Conservation (phyloP, 2,113 vertebrate genomes). For the Urocolius indicus region DNA sequence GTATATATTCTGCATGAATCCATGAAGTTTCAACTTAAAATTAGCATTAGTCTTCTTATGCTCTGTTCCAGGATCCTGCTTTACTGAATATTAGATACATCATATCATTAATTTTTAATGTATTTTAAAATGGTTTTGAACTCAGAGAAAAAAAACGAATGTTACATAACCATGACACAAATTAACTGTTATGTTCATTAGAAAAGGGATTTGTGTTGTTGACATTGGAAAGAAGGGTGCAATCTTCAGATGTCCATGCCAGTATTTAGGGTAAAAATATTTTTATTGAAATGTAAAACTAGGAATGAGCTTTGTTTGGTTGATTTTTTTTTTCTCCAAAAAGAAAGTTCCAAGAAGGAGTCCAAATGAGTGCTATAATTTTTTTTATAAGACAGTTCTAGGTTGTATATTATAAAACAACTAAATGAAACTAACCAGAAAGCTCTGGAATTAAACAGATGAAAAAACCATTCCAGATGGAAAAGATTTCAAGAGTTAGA, state of each 20-base stretch:
- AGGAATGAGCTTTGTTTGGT: background rate
- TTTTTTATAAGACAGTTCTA: slow-evolving; percentile 14
- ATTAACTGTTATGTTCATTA: background rate
- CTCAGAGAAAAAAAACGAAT: background rate
- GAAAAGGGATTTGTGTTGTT: background rate
- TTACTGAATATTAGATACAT: background rate
- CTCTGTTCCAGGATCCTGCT: background rate
- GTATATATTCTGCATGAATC: background rate
- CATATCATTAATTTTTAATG: background rate
- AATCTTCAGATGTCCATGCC: background rate
- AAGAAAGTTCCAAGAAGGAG: background rate
- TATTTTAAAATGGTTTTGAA: background rate
- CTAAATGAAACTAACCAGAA: slow-evolving; percentile 19
- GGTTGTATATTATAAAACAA: slow-evolving; percentile 17
- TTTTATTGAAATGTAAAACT: background rate
- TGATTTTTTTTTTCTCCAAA: background rate
- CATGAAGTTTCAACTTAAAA: background rate
- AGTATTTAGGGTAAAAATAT: background rate
- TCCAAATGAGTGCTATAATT: slow-evolving; percentile 5
- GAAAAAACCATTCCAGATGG: slow-evolving; percentile 32
- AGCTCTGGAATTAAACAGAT: background rate
- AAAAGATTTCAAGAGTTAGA: slow-evolving; percentile 29
- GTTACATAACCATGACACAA: background rate
- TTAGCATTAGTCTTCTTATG: background rate
- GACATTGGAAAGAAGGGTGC: background rate